Percentiles rank a stretch among this genome's conserved stretches.
phyloP scores from a whole-genome alignment of 2,797 vertebrate genomes.

The Apogon talboti region DNA sequence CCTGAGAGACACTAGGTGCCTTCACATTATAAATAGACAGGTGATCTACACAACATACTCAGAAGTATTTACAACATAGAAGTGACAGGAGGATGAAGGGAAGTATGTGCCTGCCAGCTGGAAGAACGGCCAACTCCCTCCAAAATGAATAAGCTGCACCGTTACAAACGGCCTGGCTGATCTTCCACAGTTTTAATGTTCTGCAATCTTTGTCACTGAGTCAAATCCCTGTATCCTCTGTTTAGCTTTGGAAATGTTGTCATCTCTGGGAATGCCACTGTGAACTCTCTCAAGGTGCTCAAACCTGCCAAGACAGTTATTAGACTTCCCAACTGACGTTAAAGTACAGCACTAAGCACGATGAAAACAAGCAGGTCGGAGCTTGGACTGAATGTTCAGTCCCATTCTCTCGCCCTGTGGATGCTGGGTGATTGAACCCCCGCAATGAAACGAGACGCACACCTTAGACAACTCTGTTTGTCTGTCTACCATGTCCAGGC shows the following conservation, averaged over 20 bases:
- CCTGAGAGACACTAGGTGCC: constrained; percentile 40
- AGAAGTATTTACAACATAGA: constrained; percentile 18
- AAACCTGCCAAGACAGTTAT: constrained; percentile 22
- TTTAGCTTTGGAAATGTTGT: constrained; percentile 20
- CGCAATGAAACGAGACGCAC: constrained; percentile 23
- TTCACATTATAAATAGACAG: constrained; percentile 26
- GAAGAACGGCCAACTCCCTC: not conserved
- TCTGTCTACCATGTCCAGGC: constrained; percentile 31
- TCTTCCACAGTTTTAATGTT: constrained; percentile 22
- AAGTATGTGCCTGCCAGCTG: constrained; percentile 3
- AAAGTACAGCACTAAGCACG: constrained; percentile 12
- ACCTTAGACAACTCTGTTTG: constrained; percentile 2
- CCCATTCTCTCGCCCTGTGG: not conserved
- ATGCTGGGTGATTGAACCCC: constrained; percentile 12
- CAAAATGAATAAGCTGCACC: constrained; percentile 29
- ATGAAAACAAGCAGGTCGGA: constrained; percentile 18
- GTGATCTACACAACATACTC: constrained; percentile 8
- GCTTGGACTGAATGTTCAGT: not conserved
- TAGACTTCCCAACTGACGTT: constrained; percentile 14
- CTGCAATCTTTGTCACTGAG: constrained; percentile 2
- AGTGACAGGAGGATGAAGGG: constrained; percentile 5
- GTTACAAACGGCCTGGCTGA: not conserved
- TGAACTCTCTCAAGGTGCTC: constrained; percentile 48
- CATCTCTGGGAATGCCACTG: constrained; percentile 31
- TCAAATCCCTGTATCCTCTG: not conserved